A percentile compares a stretch with the other conserved stretches of the same genome.
Evolutionary conservation across 2,888 invertebrate genomes (phyloP).

Genomic region (Chaetogeoica ovagalla): DNA sequence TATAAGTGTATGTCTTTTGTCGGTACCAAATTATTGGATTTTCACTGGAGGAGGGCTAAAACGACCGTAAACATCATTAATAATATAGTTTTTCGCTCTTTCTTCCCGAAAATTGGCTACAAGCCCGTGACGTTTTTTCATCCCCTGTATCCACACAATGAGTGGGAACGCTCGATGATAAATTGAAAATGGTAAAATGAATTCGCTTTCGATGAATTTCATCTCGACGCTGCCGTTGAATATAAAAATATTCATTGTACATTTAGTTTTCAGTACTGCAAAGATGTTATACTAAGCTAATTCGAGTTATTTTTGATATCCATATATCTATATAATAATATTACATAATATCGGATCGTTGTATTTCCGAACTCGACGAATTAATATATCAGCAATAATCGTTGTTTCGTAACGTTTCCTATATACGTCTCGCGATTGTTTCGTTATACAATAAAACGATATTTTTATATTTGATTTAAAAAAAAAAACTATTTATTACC

Average conservation of each 20-base stretch:
- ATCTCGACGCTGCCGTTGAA: background rate
- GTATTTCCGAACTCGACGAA: too few species aligned
- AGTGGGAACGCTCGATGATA: background rate
- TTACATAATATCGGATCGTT: too few species aligned
- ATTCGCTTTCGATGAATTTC: slow-evolving; percentile 32
- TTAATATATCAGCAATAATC: too few species aligned
- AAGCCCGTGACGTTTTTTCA: slow-evolving; percentile 40
- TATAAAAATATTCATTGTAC: slow-evolving; percentile 21
- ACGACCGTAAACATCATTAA: slow-evolving; percentile 31
- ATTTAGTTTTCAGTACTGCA: too few species aligned
- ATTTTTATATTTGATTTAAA: too few species aligned
- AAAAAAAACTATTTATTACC: too few species aligned
- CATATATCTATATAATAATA: too few species aligned
- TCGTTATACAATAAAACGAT: too few species aligned
- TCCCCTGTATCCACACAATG: slow-evolving; percentile 34
- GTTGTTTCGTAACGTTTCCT: too few species aligned
- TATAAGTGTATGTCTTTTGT: slow-evolving; percentile 35
- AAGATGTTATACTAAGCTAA: too few species aligned
- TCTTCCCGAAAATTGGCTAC: slow-evolving; percentile 29
- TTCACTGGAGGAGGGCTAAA: slow-evolving; percentile 15
- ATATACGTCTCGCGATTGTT: too few species aligned
- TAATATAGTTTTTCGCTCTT: slow-evolving; percentile 13
- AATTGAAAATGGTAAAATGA: slow-evolving; percentile 37
- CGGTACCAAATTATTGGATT: slow-evolving; percentile 34
- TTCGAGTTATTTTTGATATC: too few species aligned